Conservation (phyloP, 2,113 vertebrate species). For the Ginglymostoma cirratum region DNA sequence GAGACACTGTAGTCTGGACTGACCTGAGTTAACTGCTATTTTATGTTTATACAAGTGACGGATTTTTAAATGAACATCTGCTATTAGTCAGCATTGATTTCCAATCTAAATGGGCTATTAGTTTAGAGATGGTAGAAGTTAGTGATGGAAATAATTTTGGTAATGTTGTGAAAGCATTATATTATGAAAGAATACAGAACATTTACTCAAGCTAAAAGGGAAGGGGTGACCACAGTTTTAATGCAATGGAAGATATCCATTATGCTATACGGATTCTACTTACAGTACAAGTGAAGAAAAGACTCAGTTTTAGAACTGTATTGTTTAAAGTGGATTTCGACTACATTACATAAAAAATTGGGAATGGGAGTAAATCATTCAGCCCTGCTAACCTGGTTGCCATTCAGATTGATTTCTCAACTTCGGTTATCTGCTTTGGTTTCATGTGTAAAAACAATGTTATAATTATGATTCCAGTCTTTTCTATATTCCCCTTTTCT, state of each 20-base stretch:
- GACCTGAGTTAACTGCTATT: neutral
- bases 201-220: neutral
- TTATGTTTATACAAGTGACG: neutral
- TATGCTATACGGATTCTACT: neutral
- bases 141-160: neutral
- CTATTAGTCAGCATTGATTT: constrained; percentile 28
- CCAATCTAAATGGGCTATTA: constrained; percentile 5
- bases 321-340: neutral
- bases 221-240: neutral
- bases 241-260: neutral
- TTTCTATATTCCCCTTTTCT: neutral
- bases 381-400: neutral
- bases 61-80: constrained; percentile 29
- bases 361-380: neutral
- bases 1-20: neutral
- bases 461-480: neutral
- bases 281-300: neutral
- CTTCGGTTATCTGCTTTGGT: neutral
- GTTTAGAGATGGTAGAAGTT: neutral
- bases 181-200: neutral
- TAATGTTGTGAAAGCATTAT: constrained; percentile 9
- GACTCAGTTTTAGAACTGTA: neutral
- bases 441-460: neutral
- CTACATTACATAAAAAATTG: neutral
- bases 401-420: neutral